Evolutionary conservation across 1,140 invertebrate species (phyloP).

Genomic region (Coptotermes formosanus): DNA sequence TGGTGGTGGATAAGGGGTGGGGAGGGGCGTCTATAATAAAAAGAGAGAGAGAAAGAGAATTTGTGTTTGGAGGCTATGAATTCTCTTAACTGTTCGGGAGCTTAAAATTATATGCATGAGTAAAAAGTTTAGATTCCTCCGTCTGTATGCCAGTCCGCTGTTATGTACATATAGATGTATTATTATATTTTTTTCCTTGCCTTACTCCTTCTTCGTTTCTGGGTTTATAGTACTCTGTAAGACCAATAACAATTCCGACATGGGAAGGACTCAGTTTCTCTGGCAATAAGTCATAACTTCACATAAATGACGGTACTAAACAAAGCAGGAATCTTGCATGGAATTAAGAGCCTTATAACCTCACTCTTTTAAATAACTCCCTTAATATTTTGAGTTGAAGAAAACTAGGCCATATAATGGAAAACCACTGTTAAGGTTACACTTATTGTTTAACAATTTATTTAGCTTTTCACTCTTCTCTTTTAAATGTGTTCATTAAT

Average conservation of each 20-base stretch:
- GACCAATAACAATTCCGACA: constrained; percentile 15
- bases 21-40: neutral
- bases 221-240: constrained; percentile 13
- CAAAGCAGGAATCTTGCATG: constrained; percentile 4
- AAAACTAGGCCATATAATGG: no score
- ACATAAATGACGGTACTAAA: neutral
- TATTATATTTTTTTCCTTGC: neutral
- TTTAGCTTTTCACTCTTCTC: no score
- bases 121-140: neutral
- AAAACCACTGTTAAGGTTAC: no score
- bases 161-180: constrained; percentile 9
- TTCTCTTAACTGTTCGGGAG: constrained; percentile 11
- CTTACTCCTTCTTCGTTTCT: constrained; percentile 15
- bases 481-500: no score
- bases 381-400: neutral
- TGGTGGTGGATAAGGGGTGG: neutral
- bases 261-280: neutral
- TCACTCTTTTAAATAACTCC: neutral
- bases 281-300: constrained; percentile 4
- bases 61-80: constrained; percentile 5
- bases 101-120: constrained; percentile 13
- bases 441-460: no score
- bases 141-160: neutral
- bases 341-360: neutral
- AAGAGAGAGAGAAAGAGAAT: neutral